These are phyloP conservation scores for Oppia nitens DNA, from an alignment of 1,140 invertebrate genomes.

Conservation along the genomic window DNA sequence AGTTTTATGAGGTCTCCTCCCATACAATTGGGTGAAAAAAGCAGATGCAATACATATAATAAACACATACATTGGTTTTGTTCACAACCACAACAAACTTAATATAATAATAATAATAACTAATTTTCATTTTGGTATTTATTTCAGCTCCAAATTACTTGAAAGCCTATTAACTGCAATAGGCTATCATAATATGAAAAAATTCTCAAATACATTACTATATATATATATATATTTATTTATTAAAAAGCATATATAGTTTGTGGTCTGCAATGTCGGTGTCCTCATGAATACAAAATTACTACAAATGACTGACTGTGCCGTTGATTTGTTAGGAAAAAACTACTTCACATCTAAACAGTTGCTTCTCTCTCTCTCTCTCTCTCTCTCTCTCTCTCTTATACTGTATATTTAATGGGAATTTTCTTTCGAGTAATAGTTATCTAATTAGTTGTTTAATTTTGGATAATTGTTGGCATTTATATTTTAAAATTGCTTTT, in stretches of 20 bases:
- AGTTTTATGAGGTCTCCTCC: background rate
- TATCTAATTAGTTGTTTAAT: background rate
- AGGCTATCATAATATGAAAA: background rate
- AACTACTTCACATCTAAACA: too few species aligned
- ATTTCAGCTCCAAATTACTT: background rate
- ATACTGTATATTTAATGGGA: background rate
- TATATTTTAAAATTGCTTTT: background rate
- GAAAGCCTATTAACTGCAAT: background rate
- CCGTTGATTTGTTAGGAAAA: background rate
- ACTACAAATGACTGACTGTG: too few species aligned
- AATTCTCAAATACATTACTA: too few species aligned
- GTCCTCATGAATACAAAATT: background rate
- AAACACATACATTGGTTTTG: background rate
- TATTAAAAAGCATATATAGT: too few species aligned
- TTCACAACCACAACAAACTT: background rate
- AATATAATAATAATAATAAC: too few species aligned
- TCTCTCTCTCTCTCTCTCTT: too few species aligned
- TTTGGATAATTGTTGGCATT: background rate
- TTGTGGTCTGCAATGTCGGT: background rate
- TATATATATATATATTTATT: too few species aligned
- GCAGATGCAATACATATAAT: background rate
- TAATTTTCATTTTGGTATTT: too few species aligned
- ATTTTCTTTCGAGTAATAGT: background rate
- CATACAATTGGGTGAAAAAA: background rate
- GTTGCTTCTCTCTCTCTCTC: too few species aligned